Percentiles rank a stretch among this genome's conserved stretches.
Conservation (phyloP, 2,797 vertebrate genomes). For the Synanceia verrucosa region DNA sequence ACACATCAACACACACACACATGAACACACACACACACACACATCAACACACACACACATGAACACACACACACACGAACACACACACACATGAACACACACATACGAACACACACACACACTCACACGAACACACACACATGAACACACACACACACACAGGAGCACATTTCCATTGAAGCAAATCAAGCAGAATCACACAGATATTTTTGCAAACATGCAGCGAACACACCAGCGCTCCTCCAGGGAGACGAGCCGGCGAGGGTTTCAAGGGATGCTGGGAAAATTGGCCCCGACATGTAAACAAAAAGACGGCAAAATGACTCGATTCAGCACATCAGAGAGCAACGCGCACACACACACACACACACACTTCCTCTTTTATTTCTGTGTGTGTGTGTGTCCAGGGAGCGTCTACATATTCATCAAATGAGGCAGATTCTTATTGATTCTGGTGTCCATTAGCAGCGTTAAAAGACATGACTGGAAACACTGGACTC, state of each 20-base stretch:
- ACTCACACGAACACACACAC: slow-evolving; percentile 1
- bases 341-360: background rate
- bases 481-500: slow-evolving; percentile 32
- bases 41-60: background rate
- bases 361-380: slow-evolving; percentile 11
- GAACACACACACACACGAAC: slow-evolving; percentile 16
- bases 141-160: background rate
- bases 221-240: background rate
- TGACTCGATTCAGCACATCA: slow-evolving; percentile 48
- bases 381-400: slow-evolving; percentile 22
- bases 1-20: slow-evolving; percentile 11
- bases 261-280: slow-evolving; percentile 41
- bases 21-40: slow-evolving; percentile 5
- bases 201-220: background rate
- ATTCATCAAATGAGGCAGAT: slow-evolving; percentile 65
- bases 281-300: slow-evolving; percentile 60
- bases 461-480: slow-evolving; percentile 36
- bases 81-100: slow-evolving; percentile 17
- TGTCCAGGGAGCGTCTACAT: slow-evolving; percentile 25
- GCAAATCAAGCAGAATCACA: slow-evolving; percentile 14
- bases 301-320: slow-evolving; percentile 67
- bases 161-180: slow-evolving; percentile 12
- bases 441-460: slow-evolving; percentile 52
- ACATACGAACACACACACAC: slow-evolving; percentile 4
- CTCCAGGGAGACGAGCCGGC: slow-evolving; percentile 17